phyloP scores from a whole-genome alignment of 2,797 vertebrate genomes.

The Macrochelys suwanniensis region DNA sequence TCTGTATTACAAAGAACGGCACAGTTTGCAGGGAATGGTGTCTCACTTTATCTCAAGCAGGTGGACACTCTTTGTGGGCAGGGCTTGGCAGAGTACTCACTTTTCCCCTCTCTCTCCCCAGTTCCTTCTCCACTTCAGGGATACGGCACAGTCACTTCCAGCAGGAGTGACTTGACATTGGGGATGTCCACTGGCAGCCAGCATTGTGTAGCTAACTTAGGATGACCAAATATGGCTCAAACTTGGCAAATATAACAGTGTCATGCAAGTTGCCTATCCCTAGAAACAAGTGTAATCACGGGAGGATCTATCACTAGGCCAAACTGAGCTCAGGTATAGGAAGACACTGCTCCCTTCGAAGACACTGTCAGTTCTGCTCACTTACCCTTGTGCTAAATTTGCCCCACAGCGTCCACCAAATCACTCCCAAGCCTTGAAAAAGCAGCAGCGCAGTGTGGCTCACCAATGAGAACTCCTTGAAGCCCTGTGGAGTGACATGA shows the following conservation, averaged over 20 bases:
- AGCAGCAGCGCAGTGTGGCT: not conserved
- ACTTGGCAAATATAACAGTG: not conserved
- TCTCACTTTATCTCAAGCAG: not conserved
- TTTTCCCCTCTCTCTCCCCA: not conserved
- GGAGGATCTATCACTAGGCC: not conserved
- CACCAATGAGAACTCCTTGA: not conserved
- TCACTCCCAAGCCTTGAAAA: not conserved
- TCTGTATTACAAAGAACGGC: not conserved
- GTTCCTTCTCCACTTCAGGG: not conserved
- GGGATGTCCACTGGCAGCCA: not conserved
- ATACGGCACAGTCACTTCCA: not conserved
- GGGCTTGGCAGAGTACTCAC: not conserved
- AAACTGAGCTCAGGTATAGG: not conserved
- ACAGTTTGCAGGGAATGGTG: not conserved
- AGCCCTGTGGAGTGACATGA: not conserved
- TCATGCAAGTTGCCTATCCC: not conserved
- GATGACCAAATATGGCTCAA: not conserved
- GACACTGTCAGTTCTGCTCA: not conserved
- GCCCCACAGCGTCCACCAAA: not conserved
- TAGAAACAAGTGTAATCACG: not conserved
- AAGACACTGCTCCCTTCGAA: not conserved
- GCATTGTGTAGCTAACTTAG: not conserved
- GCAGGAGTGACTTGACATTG: not conserved
- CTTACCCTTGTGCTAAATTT: not conserved
- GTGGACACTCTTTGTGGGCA: not conserved